Percentiles rank a stretch among this genome's conserved stretches.
These are phyloP conservation scores for Heteropelma amictum DNA, from an alignment of 2,888 invertebrate species.

Conservation along the genomic window DNA sequence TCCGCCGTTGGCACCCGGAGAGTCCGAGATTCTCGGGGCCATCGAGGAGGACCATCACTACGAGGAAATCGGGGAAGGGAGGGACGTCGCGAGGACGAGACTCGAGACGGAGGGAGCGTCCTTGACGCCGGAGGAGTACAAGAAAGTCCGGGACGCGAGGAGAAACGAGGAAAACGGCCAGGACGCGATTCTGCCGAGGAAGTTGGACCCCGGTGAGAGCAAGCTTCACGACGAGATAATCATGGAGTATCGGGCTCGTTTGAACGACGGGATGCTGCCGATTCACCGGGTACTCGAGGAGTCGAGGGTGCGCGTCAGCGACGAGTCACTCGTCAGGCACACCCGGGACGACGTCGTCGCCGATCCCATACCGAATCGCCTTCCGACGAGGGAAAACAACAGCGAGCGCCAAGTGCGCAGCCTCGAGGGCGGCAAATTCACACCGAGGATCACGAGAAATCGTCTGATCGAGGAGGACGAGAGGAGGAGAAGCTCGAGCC, in stretches of 20 bases:
- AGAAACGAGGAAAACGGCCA: slow-evolving; percentile 41
- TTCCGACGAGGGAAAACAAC: slow-evolving; percentile 40
- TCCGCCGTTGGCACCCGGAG: slow-evolving; percentile 87
- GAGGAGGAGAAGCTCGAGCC: slow-evolving; percentile 55
- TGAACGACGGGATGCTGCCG: slow-evolving; percentile 70
- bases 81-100: slow-evolving; percentile 43
- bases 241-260: slow-evolving; percentile 66
- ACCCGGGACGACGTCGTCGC: slow-evolving; percentile 58
- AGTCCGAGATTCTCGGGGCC: slow-evolving; percentile 70
- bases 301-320: slow-evolving; percentile 70
- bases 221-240: slow-evolving; percentile 69
- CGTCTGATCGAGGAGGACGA: slow-evolving; percentile 61
- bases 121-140: slow-evolving; percentile 70
- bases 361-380: slow-evolving; percentile 65
- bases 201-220: slow-evolving; percentile 61
- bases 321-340: slow-evolving; percentile 68
- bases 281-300: slow-evolving; percentile 71
- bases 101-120: slow-evolving; percentile 68
- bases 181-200: slow-evolving; percentile 53
- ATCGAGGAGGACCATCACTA: slow-evolving; percentile 65
- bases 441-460: slow-evolving; percentile 58
- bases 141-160: slow-evolving; percentile 57
- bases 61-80: slow-evolving; percentile 57
- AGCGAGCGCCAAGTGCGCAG: no score
- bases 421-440: slow-evolving; percentile 53